Conservation (phyloP, 2,888 invertebrate genomes). For the Napeogenes sylphis region DNA sequence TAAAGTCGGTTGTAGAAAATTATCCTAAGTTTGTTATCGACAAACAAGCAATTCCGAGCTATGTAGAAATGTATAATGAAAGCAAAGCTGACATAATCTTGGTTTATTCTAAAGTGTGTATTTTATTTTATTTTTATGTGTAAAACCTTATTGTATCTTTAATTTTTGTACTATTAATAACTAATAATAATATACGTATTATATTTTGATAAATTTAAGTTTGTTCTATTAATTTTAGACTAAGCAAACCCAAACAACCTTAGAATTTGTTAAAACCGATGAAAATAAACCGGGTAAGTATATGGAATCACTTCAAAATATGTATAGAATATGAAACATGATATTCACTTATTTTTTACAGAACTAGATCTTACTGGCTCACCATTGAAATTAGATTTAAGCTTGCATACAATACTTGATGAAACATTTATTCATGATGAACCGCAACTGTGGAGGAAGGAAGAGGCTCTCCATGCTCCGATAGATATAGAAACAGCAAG, state of each 20-base stretch:
- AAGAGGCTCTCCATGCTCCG: constrained; percentile 62
- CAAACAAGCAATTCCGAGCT: constrained; percentile 59
- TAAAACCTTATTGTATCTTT: background rate
- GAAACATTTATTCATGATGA: constrained; percentile 66
- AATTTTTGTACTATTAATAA: constrained; percentile 23
- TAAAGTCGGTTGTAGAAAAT: constrained; percentile 48
- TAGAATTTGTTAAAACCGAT: constrained; percentile 33
- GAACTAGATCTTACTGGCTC: constrained; percentile 74
- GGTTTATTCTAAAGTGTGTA: constrained; percentile 53
- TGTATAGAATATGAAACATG: background rate
- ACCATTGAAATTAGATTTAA: constrained; percentile 72
- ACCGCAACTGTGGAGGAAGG: constrained; percentile 68
- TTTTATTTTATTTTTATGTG: constrained; percentile 1
- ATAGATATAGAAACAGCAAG: constrained; percentile 59
- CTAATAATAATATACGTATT: too few relatives aligned
- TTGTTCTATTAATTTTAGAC: constrained; percentile 34
- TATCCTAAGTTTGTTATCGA: constrained; percentile 53
- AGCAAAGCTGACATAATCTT: constrained; percentile 50
- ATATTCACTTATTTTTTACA: constrained; percentile 35
- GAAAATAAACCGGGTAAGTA: constrained; percentile 45
- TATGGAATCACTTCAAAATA: background rate
- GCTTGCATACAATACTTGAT: constrained; percentile 65
- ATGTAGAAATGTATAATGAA: constrained; percentile 63
- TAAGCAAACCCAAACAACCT: constrained; percentile 37
- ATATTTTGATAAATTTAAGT: too few relatives aligned